Percentiles rank a stretch among this genome's conserved stretches.
These are phyloP conservation scores for Luffia ferchaultella DNA, from an alignment of 2,888 invertebrate genomes.

Conservation along the genomic window DNA sequence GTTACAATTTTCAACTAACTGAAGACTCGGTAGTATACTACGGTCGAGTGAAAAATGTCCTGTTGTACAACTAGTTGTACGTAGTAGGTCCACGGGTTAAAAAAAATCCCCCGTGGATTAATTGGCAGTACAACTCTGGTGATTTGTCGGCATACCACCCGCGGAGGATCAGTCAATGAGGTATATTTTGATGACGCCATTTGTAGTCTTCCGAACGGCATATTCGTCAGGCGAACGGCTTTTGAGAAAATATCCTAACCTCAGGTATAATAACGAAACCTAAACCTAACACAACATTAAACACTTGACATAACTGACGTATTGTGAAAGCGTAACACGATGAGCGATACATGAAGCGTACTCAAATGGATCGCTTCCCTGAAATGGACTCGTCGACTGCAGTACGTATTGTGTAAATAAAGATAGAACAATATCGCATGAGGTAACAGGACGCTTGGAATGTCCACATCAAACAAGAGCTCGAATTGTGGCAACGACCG, in stretches of 20 bases:
- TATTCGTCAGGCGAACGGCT: neutral
- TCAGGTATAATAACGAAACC: neutral
- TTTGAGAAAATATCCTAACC: neutral
- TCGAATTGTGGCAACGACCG: too few relatives aligned
- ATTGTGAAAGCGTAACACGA: neutral
- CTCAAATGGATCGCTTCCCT: neutral
- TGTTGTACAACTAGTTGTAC: too few relatives aligned
- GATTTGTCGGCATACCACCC: too few relatives aligned
- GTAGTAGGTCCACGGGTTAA: too few relatives aligned
- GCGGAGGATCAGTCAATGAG: too few relatives aligned
- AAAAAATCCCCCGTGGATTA: too few relatives aligned
- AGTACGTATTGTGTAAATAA: neutral
- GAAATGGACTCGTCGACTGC: neutral
- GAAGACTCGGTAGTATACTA: too few relatives aligned
- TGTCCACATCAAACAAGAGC: too few relatives aligned
- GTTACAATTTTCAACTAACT: too few relatives aligned
- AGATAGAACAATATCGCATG: neutral
- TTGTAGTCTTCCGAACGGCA: neutral
- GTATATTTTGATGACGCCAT: neutral
- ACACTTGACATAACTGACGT: neutral
- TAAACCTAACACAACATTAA: neutral
- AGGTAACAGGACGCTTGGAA: neutral
- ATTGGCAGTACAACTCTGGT: too few relatives aligned
- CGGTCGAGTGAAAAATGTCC: too few relatives aligned
- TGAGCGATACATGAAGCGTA: neutral